phyloP scores from a whole-genome alignment of 2,113 vertebrate genomes.

The Aix galericulata region DNA sequence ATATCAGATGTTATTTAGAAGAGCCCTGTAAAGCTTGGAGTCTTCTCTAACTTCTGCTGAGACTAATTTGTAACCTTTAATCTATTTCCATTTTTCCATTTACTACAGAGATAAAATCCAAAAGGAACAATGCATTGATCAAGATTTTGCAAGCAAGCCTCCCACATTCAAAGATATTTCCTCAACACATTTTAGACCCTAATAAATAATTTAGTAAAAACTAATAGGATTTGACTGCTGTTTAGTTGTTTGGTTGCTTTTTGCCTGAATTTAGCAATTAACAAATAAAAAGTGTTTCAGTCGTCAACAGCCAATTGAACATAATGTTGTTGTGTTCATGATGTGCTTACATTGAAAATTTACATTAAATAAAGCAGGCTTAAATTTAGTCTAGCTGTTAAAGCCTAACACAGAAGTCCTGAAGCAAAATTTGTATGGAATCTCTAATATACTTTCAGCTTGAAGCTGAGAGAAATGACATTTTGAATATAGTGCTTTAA shows the following conservation, averaged over 20 bases:
- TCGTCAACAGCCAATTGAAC: background rate
- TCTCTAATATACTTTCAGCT: background rate
- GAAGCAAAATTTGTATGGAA: background rate
- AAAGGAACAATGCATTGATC: background rate
- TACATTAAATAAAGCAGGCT: background rate
- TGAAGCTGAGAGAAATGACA: background rate
- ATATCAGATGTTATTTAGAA: background rate
- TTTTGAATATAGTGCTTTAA: background rate
- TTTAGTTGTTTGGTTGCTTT: background rate
- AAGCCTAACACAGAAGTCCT: background rate
- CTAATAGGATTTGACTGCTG: background rate
- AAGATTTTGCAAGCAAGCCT: background rate
- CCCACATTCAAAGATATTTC: background rate
- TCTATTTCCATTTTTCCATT: background rate
- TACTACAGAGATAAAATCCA: background rate
- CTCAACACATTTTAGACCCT: background rate
- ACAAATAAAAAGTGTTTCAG: background rate
- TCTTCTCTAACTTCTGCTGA: background rate
- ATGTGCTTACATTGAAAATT: background rate
- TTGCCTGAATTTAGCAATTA: background rate
- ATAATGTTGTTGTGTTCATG: background rate
- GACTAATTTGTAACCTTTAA: background rate
- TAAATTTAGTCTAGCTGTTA: background rate
- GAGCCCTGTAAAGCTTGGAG: background rate
- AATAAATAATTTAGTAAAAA: background rate